Evolutionary conservation across 1,140 invertebrate genomes (phyloP), one percentile per base, ranked within the genome.

Genomic region (Listronotus oregonensis): DNA sequence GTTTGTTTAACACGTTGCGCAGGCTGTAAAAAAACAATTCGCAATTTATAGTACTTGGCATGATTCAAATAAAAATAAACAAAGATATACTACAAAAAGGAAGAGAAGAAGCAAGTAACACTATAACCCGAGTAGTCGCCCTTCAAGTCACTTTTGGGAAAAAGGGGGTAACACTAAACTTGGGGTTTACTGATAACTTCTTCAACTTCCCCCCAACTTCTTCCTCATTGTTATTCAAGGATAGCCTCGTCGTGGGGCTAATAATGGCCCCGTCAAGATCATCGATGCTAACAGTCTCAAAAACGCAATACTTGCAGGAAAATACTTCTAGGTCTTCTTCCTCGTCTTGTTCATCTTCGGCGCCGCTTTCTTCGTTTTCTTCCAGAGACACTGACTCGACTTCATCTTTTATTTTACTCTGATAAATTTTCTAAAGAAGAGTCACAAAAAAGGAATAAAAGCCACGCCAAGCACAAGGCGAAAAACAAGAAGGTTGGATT

Each of bases 231-330:
- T 42, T 42, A 8, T 51, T 65, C 63, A 7, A 51, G 11, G 27
- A 59, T 6, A 40, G 46, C 57, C 21, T 66, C 58, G 17, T 62
- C 59, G 18, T 65, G 56, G n/a, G n/a, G 39, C 18, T 57, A 11
- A 70, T 34, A 43, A 70, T 61, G 37, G 67, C 65, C n/a, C 57
- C 65, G 37, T 67, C 69, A 11, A 67, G 42, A 21, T 65, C 52
- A 32, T 70, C 69, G 31, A 67, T 31, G 56, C 50, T 63, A 31
- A 43, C 18, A 15, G 61, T 65, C 50, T 60, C 31, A 42, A 61
- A 70, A 17, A 59, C 46, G 43, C 69, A 70, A 43, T 57, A 52
- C 49, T 57, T 52, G 61, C 69, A 70, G 7, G 31, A 51, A 31
- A 62, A 63, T 14, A 55, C n/a, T 17, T 69, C 63, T 5, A 34